phyloP scores from a whole-genome alignment of 2,797 vertebrate species.

The Erethizon dorsatum region DNA sequence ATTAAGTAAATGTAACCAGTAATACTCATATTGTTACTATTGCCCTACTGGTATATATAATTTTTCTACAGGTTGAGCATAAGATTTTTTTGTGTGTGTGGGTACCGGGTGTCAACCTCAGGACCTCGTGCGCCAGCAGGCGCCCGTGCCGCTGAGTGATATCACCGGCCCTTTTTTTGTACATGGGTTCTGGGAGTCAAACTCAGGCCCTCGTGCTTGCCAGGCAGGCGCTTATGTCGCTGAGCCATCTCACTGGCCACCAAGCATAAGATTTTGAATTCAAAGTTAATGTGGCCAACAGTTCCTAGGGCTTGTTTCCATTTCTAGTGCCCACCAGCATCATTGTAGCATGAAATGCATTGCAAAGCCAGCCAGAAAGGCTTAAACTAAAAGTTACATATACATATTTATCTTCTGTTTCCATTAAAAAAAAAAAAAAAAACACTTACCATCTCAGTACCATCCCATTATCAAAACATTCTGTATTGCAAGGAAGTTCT shows the following conservation, averaged over 20 bases:
- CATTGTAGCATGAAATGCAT: not conserved
- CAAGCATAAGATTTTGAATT: slow-evolving; percentile 3
- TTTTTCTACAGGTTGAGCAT: not conserved
- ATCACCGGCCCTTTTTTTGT: no score
- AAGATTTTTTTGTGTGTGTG: no score
- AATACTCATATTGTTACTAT: not conserved
- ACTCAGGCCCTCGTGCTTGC: no score
- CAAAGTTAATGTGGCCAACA: not conserved
- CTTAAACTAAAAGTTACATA: not conserved
- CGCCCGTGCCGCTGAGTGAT: no score
- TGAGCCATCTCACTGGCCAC: no score
- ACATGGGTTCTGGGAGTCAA: no score
- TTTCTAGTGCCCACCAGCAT: not conserved
- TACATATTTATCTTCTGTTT: not conserved
- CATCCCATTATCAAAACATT: not conserved
- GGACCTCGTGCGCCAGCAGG: no score
- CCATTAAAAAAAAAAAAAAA: not conserved
- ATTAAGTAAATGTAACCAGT: not conserved
- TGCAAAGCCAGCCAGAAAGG: not conserved
- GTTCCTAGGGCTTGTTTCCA: not conserved
- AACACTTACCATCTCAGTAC: not conserved
- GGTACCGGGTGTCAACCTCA: no score
- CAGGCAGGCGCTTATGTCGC: no score
- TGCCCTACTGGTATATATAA: not conserved
- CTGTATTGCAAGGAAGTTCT: not conserved